Evolutionary conservation across 1,140 invertebrate genomes (phyloP), one percentile per base, ranked within the genome.

Genomic region (Brachionus angularis): DNA sequence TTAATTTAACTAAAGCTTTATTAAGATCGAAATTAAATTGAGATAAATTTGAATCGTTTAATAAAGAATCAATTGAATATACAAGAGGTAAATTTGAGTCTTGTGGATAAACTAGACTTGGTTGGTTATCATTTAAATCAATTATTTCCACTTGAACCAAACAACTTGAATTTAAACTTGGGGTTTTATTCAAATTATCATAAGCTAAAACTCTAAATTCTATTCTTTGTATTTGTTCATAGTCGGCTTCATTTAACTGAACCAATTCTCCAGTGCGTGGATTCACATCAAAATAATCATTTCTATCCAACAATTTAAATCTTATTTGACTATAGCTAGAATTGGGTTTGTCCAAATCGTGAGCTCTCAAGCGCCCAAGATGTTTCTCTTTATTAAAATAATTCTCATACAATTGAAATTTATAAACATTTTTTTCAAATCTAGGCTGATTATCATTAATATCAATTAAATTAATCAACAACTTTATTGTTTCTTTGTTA

Each of bases 161-260:
- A 34, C 62, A 67, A 25, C 39, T 67, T 47, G 62, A 67, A 67
- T 67, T 67, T 18, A 67, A 34, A 34, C 25, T 67, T 31, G 62
- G 62, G 3, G 39, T 67, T 18, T 36, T 27, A 47, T 67, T 67
- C 34, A 67, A 67, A 67, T 67, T 67, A 31, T 67, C 62, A 47
- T 47, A 67, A 10, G 42, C 62, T 18, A 50, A 29, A 16, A 67
- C 21, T 36, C 23, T 23, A 25, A 67, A 34, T 14, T 67, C 62
- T 5, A 47, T 12, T 4, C 5, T 23, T 46, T 46, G 21, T 16
- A 47, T 46, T 7, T 23, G 21, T 50, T 67, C 62, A 50, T 16
- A 67, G 31, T 67, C 62, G 12, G 47, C 16, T 14, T 67, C 62
- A 18, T 67, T 50, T 23, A 47, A 14, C 47, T 67, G 62, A 34